Conservation (phyloP, 2,113 vertebrate species). For the Zeus faber region DNA sequence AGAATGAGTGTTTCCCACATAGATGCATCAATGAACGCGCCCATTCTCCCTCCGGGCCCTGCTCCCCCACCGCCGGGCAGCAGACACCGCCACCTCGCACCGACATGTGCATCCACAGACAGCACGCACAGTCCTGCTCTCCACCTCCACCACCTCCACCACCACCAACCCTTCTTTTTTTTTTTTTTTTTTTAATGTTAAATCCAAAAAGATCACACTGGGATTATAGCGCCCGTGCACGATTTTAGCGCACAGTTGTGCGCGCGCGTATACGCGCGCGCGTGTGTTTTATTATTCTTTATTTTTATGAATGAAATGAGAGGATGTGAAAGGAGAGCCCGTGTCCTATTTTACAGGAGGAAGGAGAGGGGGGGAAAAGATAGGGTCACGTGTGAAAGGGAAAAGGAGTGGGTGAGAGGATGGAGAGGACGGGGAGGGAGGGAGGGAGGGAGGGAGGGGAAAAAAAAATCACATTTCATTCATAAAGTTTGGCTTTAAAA, state of each 20-base stretch:
- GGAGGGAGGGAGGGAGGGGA: constrained; percentile 39
- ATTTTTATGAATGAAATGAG: constrained; percentile 78
- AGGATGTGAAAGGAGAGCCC: constrained; percentile 33
- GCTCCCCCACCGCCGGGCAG: constrained; percentile 27
- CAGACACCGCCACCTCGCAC: too few species aligned
- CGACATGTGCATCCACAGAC: not conserved
- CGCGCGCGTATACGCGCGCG: constrained; percentile 63
- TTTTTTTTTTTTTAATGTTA: too few species aligned
- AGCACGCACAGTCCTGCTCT: constrained; percentile 26
- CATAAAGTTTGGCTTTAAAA: constrained; percentile 88
- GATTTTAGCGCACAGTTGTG: constrained; percentile 18
- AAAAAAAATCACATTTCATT: constrained; percentile 83
- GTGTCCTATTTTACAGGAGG: constrained; percentile 30
- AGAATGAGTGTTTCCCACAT: constrained; percentile 69
- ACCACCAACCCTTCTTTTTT: too few species aligned
- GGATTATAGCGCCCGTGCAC: not conserved
- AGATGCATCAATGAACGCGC: constrained; percentile 80
- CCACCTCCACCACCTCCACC: constrained; percentile 35
- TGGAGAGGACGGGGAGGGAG: constrained; percentile 43
- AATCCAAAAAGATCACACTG: too few species aligned
- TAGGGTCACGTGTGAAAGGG: constrained; percentile 14
- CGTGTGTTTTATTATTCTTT: constrained; percentile 45
- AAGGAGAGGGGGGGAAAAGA: constrained; percentile 58
- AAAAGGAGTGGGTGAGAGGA: constrained; percentile 59
- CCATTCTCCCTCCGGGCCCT: constrained; percentile 71